Base-by-base conservation (phyloP, 2,888 invertebrate species). In the Scotopteryx bipunctaria region DNA sequence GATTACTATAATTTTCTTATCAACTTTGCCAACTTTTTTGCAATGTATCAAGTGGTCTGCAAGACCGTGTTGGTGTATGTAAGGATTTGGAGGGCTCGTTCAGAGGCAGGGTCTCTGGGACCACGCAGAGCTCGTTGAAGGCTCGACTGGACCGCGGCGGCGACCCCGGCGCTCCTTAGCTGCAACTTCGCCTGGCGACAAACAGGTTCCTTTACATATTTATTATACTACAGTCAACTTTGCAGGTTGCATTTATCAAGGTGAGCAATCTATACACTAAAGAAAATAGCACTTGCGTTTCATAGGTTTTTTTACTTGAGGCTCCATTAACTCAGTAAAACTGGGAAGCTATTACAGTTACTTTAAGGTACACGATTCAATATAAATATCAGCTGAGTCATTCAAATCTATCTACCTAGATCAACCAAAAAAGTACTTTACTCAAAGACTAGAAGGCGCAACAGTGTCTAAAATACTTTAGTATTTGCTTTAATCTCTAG, bases 61-160 rank as follows among this genome's bases (percentile, higher is more conserved):
- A 90, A 66, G 11, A 90, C 77, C 4, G 79, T 80, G 57, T 83
- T 69, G 1, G 82, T 85, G 63, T 90, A 89, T 0, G 78, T 78
- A 5, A 90, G 77, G 1, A 90, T 73, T 29, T 87, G 79, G 13
- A 83, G 46, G n/a, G 83, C 82, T 1, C 81, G 73, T 50, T 75
- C 78, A 0, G 66, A 53, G 1, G 62, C 68, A 1, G 70, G 61
- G 14, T 77, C 79, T 11, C 25, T 11, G 14, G 50, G 56, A 2
- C 45, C 43, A 14, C 72, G 74, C 57, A 75, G 73, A 41, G 77
- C 27, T 0, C 82, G 76, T 63, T 81, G 81, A 33, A 82, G 38
- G 2, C 80, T 71, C 1, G 83, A 70, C 13, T 77, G 74, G 40
- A 85, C 79, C 1, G 86, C 84, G 0, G 78, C 58, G 0, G 78